A percentile compares a stretch with the other conserved stretches of the same genome.
phyloP scores from a whole-genome alignment of 2,113 vertebrate genomes.

The Cochlearius cochlearius region DNA sequence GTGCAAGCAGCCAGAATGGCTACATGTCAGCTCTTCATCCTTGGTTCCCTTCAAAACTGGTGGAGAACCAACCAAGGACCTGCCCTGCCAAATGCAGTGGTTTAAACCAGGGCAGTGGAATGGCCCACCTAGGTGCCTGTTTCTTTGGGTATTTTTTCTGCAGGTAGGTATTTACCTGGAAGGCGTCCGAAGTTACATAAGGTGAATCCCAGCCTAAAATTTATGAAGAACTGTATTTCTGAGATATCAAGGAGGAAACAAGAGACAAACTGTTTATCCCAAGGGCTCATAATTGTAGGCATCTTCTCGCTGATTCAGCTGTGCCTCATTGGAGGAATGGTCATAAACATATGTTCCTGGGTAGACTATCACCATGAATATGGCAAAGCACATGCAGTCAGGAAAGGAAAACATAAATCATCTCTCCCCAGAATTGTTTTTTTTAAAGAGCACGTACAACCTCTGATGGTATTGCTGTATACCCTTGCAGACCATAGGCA shows the following conservation, averaged over 20 bases:
- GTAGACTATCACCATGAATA: background rate
- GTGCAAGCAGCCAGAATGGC: background rate
- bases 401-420: background rate
- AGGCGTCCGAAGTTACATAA: background rate
- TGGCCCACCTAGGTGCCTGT: background rate
- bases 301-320: background rate
- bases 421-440: background rate
- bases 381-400: background rate
- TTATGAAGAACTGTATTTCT: background rate
- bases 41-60: background rate
- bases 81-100: background rate
- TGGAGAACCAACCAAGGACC: background rate
- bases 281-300: background rate
- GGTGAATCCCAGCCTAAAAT: background rate
- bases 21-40: background rate
- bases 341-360: too few species aligned
- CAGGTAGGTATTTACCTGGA: background rate
- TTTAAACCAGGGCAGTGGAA: background rate
- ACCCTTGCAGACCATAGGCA: background rate
- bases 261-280: background rate
- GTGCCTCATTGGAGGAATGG: background rate
- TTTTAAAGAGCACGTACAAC: background rate
- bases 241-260: background rate
- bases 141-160: background rate
- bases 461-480: background rate